phyloP scores from a whole-genome alignment of 2,113 vertebrate genomes.

The Terrapene triunguis region DNA sequence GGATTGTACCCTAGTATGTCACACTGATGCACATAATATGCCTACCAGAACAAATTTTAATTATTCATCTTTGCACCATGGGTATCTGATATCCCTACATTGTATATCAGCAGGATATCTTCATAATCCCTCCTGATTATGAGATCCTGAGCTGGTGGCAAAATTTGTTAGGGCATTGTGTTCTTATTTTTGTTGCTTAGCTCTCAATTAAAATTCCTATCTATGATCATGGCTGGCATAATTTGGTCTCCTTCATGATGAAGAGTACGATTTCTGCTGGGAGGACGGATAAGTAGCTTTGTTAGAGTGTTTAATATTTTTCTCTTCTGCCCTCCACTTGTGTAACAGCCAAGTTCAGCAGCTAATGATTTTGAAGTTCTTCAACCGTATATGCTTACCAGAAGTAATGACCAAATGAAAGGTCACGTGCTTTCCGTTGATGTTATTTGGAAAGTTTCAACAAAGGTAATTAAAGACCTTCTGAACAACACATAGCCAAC shows the following conservation, averaged over 20 bases:
- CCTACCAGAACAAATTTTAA: background rate
- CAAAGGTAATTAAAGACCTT: background rate
- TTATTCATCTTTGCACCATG: background rate
- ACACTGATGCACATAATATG: background rate
- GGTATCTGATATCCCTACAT: background rate
- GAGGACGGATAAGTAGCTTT: background rate
- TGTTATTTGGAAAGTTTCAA: background rate
- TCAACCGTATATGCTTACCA: background rate
- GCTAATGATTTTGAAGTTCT: constrained; percentile 5
- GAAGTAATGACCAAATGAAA: background rate
- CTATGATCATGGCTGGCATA: rapidly evolving
- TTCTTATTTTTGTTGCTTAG: background rate
- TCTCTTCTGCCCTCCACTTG: background rate
- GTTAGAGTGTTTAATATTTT: background rate
- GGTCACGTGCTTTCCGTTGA: background rate
- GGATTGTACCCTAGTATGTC: background rate
- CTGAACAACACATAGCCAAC: background rate
- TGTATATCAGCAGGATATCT: background rate
- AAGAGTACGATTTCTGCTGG: background rate
- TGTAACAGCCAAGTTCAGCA: background rate
- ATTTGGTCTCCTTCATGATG: background rate
- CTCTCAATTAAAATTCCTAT: background rate
- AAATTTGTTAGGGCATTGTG: background rate
- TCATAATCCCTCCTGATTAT: background rate
- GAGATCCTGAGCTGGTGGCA: background rate